These are phyloP conservation scores for Pseudochirops corinnae DNA, from an alignment of 2,797 vertebrate species.

Conservation along the genomic window DNA sequence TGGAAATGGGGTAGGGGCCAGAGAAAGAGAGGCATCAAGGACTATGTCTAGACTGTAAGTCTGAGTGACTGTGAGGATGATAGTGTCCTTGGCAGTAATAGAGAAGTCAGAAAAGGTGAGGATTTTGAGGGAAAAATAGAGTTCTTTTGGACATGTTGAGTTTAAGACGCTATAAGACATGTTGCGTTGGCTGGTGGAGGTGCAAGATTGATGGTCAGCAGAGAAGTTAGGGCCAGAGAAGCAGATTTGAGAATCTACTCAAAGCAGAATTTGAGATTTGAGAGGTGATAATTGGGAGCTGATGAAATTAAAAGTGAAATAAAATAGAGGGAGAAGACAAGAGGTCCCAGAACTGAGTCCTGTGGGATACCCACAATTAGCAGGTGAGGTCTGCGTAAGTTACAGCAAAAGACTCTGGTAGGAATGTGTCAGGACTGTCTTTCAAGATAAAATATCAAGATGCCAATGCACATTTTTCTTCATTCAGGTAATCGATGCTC, in stretches of 20 bases:
- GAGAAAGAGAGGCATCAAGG: too few relatives aligned
- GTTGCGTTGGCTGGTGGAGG: background rate
- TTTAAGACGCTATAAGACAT: background rate
- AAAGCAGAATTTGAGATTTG: background rate
- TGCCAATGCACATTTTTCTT: background rate
- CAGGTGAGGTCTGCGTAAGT: background rate
- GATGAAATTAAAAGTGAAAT: background rate
- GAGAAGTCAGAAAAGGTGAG: background rate
- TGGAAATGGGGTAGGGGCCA: background rate
- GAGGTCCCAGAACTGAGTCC: background rate
- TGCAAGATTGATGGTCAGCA: too few relatives aligned
- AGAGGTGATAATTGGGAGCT: background rate
- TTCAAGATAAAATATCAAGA: background rate
- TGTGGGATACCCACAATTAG: background rate
- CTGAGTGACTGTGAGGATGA: background rate
- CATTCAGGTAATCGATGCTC: background rate
- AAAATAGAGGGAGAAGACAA: background rate
- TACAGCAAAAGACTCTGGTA: background rate
- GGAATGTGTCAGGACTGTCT: background rate
- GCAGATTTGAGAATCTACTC: background rate
- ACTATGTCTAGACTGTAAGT: too few relatives aligned
- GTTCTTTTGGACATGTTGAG: too few relatives aligned
- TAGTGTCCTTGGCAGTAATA: background rate
- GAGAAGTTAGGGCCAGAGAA: background rate
- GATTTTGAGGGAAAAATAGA: background rate